phyloP scores from a whole-genome alignment of 30 jellyfish, hydroid and myxozoan genomes.

The Clytia hemisphaerica region DNA sequence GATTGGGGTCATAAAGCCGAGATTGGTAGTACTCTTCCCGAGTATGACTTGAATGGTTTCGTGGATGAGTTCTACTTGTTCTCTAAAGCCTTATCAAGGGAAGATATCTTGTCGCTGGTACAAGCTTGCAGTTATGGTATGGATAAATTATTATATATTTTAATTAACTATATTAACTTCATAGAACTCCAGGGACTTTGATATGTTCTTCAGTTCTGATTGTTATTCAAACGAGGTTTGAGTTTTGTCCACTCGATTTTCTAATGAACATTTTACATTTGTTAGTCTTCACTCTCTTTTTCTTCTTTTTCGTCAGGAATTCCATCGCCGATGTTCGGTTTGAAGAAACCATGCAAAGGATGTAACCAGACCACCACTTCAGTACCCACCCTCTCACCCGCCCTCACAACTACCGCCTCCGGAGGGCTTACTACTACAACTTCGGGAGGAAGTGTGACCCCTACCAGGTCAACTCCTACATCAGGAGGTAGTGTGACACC shows the following conservation, averaged over 20 bases:
- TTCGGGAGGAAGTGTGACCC: background rate
- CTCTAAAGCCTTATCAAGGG: conserved; percentile 61
- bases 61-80: conserved; percentile 79
- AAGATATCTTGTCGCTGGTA: conserved; percentile 73
- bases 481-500: conserved; percentile 27
- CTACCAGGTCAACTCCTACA: conserved; percentile 1
- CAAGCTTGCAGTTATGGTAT: conserved; percentile 88
- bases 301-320: too few relatives aligned
- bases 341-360: conserved; percentile 73
- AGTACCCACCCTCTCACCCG: background rate
- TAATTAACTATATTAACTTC: background rate
- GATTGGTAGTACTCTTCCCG: conserved; percentile 76
- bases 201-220: background rate
- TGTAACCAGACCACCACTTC: conserved; percentile 21
- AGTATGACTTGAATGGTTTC: conserved; percentile 64
- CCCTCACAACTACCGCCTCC: conserved; percentile 29
- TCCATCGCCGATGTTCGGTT: conserved; percentile 97
- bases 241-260: too few relatives aligned
- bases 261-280: too few relatives aligned
- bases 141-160: background rate
- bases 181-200: background rate
- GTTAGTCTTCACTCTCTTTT: too few relatives aligned
- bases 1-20: conserved; percentile 91
- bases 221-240: too few relatives aligned
- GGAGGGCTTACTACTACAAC: conserved; percentile 37